Percentiles rank a stretch among this genome's conserved stretches.
Conservation (phyloP, 2,888 invertebrate genomes). For the Tetropium fuscum region DNA sequence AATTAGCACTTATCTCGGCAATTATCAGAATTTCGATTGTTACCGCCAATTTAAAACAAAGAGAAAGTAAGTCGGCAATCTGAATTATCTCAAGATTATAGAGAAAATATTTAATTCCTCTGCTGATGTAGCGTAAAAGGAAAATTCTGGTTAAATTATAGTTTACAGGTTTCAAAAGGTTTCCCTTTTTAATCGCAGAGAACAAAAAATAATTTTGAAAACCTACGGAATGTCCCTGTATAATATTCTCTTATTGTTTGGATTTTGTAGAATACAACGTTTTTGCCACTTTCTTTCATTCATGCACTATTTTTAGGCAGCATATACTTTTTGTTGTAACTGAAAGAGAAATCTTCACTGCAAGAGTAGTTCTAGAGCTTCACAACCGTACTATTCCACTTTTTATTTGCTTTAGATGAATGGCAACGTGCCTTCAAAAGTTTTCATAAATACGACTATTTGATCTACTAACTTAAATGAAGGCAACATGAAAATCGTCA, state of each 20-base stretch:
- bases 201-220: no score
- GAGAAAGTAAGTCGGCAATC: slow-evolving; percentile 22
- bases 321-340: no score
- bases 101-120: slow-evolving; percentile 14
- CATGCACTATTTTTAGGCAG: no score
- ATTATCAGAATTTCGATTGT: slow-evolving; percentile 12
- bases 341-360: not conserved
- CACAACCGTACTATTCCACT: not conserved
- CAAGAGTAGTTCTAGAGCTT: not conserved
- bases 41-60: slow-evolving; percentile 10
- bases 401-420: slow-evolving; percentile 4
- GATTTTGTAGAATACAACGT: not conserved
- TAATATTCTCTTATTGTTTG: no score
- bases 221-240: no score
- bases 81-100: slow-evolving; percentile 6
- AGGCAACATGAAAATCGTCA: slow-evolving; percentile 3
- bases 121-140: slow-evolving; percentile 3
- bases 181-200: no score
- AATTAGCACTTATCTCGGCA: not conserved
- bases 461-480: slow-evolving; percentile 5
- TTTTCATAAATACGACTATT: slow-evolving; percentile 7
- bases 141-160: slow-evolving; percentile 4
- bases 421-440: not conserved
- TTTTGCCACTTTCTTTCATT: not conserved
- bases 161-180: slow-evolving; percentile 5